These are phyloP conservation scores for Sebastes trivittatus DNA, from an alignment of 2,797 vertebrate genomes.

Conservation along the genomic window DNA sequence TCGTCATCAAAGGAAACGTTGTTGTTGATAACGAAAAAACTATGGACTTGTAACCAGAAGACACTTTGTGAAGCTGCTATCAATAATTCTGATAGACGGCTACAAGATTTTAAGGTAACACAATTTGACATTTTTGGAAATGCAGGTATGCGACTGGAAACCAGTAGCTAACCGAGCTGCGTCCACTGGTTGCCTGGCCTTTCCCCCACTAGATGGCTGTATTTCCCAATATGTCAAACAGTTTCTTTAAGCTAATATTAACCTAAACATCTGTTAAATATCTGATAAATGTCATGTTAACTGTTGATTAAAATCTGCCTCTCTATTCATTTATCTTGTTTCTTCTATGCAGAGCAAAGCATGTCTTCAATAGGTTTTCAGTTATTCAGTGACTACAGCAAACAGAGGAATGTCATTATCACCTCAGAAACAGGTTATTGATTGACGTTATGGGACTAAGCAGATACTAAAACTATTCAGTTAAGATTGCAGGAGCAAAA, in stretches of 20 bases:
- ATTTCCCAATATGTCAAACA: not conserved
- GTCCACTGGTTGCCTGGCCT: not conserved
- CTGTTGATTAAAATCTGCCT: not conserved
- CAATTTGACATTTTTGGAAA: not conserved
- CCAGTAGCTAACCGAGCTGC: not conserved
- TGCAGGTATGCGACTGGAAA: rapidly evolving
- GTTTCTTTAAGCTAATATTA: not conserved
- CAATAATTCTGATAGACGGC: not conserved
- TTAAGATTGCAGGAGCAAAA: not conserved
- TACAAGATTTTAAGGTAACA: no score
- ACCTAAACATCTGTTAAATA: not conserved
- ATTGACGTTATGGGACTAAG: not conserved
- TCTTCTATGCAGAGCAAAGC: not conserved
- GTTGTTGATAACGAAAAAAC: conserved; percentile 84
- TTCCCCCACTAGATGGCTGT: not conserved
- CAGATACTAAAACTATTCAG: not conserved
- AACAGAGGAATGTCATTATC: not conserved
- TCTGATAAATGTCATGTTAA: not conserved
- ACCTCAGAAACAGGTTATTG: not conserved
- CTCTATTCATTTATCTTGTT: not conserved
- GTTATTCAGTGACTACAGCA: not conserved
- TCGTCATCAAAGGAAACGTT: conserved; percentile 89
- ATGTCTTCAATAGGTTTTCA: not conserved
- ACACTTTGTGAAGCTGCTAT: no score
- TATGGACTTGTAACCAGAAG: conserved; percentile 42